Evolutionary conservation across 92 coral and sea anemone species (phyloP).

Genomic region (Diadumene lineata): DNA sequence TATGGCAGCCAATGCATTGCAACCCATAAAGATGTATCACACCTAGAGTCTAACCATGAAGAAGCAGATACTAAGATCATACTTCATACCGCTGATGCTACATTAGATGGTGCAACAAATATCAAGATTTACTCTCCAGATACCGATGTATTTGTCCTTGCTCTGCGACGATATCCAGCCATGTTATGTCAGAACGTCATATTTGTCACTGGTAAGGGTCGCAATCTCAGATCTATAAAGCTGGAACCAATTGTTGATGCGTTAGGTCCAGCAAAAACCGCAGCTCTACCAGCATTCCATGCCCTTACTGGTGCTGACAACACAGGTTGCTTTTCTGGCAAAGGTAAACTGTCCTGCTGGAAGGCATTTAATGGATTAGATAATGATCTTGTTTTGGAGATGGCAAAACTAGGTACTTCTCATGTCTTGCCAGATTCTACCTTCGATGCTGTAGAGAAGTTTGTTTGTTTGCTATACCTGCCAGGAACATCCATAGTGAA

Average conservation of each 20-base stretch:
- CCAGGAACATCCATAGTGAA: background rate
- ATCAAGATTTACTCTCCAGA: constrained; percentile 49
- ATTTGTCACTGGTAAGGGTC: constrained; percentile 56
- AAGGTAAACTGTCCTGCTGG: constrained; percentile 54
- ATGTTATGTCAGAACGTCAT: constrained; percentile 47
- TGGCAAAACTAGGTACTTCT: constrained; percentile 8
- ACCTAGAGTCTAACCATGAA: constrained; percentile 57
- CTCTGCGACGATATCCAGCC: constrained; percentile 50
- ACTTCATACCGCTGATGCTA: constrained; percentile 56
- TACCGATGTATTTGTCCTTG: constrained; percentile 54
- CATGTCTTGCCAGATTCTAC: background rate
- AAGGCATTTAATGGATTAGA: constrained; percentile 21
- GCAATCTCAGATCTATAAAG: constrained; percentile 17
- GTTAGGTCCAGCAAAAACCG: constrained; percentile 34
- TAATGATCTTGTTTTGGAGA: constrained; percentile 13
- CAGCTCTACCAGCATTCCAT: constrained; percentile 46
- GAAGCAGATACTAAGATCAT: constrained; percentile 52
- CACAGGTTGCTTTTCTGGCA: constrained; percentile 41
- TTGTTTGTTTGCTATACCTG: constrained; percentile 33
- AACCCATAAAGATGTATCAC: constrained; percentile 44
- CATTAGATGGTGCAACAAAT: constrained; percentile 42
- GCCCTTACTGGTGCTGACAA: constrained; percentile 39
- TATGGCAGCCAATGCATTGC: constrained; percentile 5
- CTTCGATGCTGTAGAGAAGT: constrained; percentile 10
- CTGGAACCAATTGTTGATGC: constrained; percentile 38